Evolutionary conservation across 2,888 invertebrate species (phyloP).

Genomic region (Dione juno): DNA sequence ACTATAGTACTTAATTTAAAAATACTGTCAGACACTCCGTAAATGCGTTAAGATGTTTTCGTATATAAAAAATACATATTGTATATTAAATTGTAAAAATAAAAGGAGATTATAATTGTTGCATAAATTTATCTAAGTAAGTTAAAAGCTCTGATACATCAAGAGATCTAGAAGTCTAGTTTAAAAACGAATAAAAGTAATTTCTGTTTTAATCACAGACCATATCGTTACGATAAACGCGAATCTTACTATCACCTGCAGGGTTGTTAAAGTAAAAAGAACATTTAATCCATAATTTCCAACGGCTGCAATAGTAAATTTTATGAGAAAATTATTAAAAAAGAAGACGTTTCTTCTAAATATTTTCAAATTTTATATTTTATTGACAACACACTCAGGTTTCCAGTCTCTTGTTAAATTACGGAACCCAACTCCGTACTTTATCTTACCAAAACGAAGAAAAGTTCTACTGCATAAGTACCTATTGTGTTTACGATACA

Average conservation of each 20-base stretch:
- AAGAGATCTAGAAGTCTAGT: conserved; percentile 23
- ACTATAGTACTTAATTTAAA: background rate
- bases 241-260: conserved; percentile 32
- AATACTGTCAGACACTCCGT: background rate
- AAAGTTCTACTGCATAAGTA: too few species aligned
- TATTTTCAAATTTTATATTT: too few species aligned
- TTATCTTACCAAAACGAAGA: too few species aligned
- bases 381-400: too few species aligned
- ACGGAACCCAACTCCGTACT: too few species aligned
- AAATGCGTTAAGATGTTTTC: background rate
- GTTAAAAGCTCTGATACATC: conserved; percentile 26
- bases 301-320: too few species aligned
- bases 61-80: background rate
- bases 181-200: conserved; percentile 31
- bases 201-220: conserved; percentile 28
- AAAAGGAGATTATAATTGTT: background rate
- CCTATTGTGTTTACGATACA: too few species aligned
- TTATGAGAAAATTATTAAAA: too few species aligned
- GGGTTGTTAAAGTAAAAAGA: background rate
- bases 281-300: background rate
- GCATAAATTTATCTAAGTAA: background rate
- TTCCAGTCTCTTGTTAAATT: too few species aligned
- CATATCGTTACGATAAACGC: conserved; percentile 27
- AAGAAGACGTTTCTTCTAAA: too few species aligned
- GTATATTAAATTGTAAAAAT: background rate